Evolutionary conservation across 2,113 vertebrate genomes (phyloP).

Genomic region (Ammodytes dubius): DNA sequence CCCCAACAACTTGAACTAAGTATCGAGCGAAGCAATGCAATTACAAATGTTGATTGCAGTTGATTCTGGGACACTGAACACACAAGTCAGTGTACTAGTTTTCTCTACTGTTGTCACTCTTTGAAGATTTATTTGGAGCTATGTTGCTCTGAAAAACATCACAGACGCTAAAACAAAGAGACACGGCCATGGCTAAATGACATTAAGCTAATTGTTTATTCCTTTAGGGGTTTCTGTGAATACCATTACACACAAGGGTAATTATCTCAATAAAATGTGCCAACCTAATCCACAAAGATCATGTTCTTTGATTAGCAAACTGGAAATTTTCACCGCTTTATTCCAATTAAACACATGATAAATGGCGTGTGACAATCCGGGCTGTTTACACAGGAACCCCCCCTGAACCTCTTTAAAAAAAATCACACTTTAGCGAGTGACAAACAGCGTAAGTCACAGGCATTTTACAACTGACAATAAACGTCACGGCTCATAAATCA

Average conservation of each 20-base stretch:
- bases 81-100: not conserved
- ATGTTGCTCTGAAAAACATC: conserved; percentile 31
- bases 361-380: conserved; percentile 65
- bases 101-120: not conserved
- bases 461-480: conserved; percentile 76
- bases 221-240: conserved; percentile 51
- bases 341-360: conserved; percentile 73
- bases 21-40: conserved; percentile 8
- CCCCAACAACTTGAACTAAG: conserved; percentile 6
- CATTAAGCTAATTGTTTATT: conserved; percentile 67
- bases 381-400: conserved; percentile 66
- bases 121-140: conserved; percentile 35
- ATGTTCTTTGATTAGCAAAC: conserved; percentile 76
- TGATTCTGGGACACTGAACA: conserved; percentile 6
- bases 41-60: conserved; percentile 8
- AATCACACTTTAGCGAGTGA: conserved; percentile 58
- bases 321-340: conserved; percentile 60
- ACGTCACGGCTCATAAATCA: conserved; percentile 77
- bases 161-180: conserved; percentile 41
- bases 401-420: conserved; percentile 57
- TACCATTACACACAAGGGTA: conserved; percentile 69
- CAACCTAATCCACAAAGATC: conserved; percentile 63
- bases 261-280: conserved; percentile 64
- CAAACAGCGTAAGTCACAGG: conserved; percentile 68
- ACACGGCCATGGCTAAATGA: conserved; percentile 33